Evolutionary conservation across 2,797 vertebrate genomes (phyloP).

Genomic region (Octomys mimax): DNA sequence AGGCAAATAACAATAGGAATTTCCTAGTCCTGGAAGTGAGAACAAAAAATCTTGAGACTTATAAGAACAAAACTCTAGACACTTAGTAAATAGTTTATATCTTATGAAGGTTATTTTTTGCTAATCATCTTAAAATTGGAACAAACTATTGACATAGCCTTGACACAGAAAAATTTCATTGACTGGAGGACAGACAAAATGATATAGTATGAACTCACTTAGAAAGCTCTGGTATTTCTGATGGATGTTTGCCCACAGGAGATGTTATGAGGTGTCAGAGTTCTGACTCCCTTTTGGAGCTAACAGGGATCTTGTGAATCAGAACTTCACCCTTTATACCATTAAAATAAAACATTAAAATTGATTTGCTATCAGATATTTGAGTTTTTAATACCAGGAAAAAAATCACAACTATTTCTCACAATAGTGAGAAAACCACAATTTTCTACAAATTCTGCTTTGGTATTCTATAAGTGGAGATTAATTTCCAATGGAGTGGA

Average conservation of each 20-base stretch:
- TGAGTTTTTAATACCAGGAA: slow-evolving; percentile 41
- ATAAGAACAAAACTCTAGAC: slow-evolving; percentile 14
- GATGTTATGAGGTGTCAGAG: neutral
- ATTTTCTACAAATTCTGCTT: slow-evolving; percentile 37
- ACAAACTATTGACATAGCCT: slow-evolving; percentile 24
- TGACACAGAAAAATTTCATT: slow-evolving; percentile 8
- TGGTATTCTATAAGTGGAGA: slow-evolving; percentile 16
- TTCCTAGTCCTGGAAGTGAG: neutral
- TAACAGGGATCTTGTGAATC: slow-evolving; percentile 36
- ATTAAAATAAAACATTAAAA: slow-evolving; percentile 57
- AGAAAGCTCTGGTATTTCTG: slow-evolving; percentile 50
- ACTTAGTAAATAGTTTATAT: neutral
- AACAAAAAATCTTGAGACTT: slow-evolving; percentile 1
- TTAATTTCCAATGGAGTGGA: slow-evolving; percentile 9
- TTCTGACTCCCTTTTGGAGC: neutral
- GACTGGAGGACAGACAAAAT: slow-evolving; percentile 29
- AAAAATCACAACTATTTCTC: neutral
- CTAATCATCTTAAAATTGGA: slow-evolving; percentile 42
- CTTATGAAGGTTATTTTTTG: neutral
- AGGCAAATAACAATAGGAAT: slow-evolving; percentile 16
- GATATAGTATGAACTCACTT: neutral
- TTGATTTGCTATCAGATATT: slow-evolving; percentile 44
- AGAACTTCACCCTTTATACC: neutral
- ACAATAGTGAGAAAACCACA: slow-evolving; percentile 15
- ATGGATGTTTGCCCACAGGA: neutral